Evolutionary conservation across 2,888 invertebrate genomes (phyloP), one percentile per base, ranked within the genome.

Genomic region (Fabriciana adippe): DNA sequence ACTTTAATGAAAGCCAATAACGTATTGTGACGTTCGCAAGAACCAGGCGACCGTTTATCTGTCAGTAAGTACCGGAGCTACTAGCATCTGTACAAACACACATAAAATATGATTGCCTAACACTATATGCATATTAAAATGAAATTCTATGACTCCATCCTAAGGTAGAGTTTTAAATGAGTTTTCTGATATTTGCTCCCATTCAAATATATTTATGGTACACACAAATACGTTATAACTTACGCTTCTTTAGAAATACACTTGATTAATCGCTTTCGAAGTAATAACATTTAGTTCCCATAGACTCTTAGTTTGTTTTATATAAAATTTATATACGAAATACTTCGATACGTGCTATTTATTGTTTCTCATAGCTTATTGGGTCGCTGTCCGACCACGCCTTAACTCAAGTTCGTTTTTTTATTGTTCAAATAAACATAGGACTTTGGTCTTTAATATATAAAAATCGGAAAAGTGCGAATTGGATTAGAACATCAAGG

Each of bases 21-120:
- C 81, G 86, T 84, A 85, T 84, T 84, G 84, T 81, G 88, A 87
- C 85, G 86, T 82, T 79, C 87, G 84, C 69, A 67, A 79, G 81
- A 85, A 87, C 83, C 88, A 88, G 88, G 75, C 66, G 70, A 69
- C 60, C 74, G 73, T 88, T 82, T 81, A 81, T 83, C 87, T 75
- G 80, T 90, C 87, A 74, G 72, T 67, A 45, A 57, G 64, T 54
- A 18, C 60, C 67, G 50, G 51, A 60, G 57, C 72, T 57, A 71
- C 48, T 50, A 66, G 62, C 67, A 72, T 63, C 67, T 68, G 64
- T 57, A 64, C 64, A 68, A 68, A 68, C 67, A 67, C 47, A 50
- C 45, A 21, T 69, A 69, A 71, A 67, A 69, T 71, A 68, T 66
- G 63, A 68, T 66, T 68, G 55, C 55, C 51, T 31, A 21, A 62